Conservation (phyloP, 2,797 vertebrate species). For the Podarcis lilfordi region DNA sequence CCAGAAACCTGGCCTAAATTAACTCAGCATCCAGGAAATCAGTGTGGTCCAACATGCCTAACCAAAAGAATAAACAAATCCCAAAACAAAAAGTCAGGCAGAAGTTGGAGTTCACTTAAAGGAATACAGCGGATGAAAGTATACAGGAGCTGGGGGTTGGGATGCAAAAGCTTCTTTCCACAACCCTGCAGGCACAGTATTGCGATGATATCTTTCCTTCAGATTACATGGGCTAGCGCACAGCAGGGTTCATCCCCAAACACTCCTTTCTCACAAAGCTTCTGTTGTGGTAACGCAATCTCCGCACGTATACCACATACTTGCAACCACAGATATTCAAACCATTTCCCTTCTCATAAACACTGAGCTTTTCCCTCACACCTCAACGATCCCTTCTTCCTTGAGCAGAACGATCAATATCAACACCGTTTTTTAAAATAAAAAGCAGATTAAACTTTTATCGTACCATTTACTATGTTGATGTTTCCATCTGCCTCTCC, state of each 20-base stretch:
- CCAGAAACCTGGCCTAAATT: not conserved
- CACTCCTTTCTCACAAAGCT: conserved; percentile 68
- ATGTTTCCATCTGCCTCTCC: not conserved
- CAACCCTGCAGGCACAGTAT: not conserved
- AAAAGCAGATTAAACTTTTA: not conserved
- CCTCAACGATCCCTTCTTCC: not conserved
- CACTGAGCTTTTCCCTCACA: conserved; percentile 43
- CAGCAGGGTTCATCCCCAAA: conserved; percentile 65
- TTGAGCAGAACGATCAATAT: not conserved
- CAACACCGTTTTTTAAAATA: not conserved
- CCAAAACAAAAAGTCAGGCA: not conserved
- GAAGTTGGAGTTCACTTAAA: not conserved
- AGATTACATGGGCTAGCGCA: conserved; percentile 50
- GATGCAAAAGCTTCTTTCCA: not conserved
- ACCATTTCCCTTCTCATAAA: conserved; percentile 25
- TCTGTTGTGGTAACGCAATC: conserved; percentile 51
- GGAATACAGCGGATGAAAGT: not conserved
- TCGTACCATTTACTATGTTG: not conserved
- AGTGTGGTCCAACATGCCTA: not conserved
- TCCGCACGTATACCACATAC: conserved; percentile 63
- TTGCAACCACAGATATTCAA: conserved; percentile 39
- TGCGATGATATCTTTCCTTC: conserved; percentile 35
- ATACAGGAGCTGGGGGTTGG: not conserved
- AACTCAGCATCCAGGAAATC: not conserved
- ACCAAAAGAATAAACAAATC: not conserved